Evolutionary conservation across 2,113 vertebrate genomes (phyloP), one percentile per base, ranked within the genome.

Genomic region (Gopherus flavomarginatus): DNA sequence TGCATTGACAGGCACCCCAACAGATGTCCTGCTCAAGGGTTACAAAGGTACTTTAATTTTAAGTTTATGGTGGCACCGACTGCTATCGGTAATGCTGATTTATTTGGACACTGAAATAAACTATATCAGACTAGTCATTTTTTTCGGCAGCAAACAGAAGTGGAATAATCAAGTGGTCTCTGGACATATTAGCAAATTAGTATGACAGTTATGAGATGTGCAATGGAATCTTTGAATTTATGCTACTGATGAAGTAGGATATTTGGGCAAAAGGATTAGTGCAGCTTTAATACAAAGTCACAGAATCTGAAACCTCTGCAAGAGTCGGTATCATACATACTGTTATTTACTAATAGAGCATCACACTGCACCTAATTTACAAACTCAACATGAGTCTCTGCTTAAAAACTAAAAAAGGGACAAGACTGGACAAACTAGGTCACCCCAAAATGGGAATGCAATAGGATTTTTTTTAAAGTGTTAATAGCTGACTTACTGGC

Each of bases 11-110:
- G 24, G 3, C 3, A 12, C 85, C 53, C 90, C 13, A 12, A 50
- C 56, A 22, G 27, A 86, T 0, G 0, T 7, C 59, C 5, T 57
- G 42, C 69, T 38, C 5, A 62, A 0, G 78, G 8, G 47, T 7
- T 89, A 21, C 8, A n/a, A 8, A 11, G 26, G 14, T 72, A 88
- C 90, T 86, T 21, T 27, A 80, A 88, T 82, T 52, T 16, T 84
- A 83, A 54, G 11, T 81, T 82, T 62, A 54, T 0, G 0, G 59
- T 29, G 29, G 49, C 42, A 53, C 54, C 31, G 69, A 81, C 62
- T 72, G 9, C 9, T 42, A 14, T 14, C 31, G 26, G 57, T 14
- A 62, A 62, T 16, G 57, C 27, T 62, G 27, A 62, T 62, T 62
- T 62, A 62, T 62, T 31, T 16, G 59, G 59, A 62, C 59, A 31